Percentiles rank a stretch among this genome's conserved stretches.
Conservation (phyloP, 2,797 vertebrate species). For the Anabas testudineus region DNA sequence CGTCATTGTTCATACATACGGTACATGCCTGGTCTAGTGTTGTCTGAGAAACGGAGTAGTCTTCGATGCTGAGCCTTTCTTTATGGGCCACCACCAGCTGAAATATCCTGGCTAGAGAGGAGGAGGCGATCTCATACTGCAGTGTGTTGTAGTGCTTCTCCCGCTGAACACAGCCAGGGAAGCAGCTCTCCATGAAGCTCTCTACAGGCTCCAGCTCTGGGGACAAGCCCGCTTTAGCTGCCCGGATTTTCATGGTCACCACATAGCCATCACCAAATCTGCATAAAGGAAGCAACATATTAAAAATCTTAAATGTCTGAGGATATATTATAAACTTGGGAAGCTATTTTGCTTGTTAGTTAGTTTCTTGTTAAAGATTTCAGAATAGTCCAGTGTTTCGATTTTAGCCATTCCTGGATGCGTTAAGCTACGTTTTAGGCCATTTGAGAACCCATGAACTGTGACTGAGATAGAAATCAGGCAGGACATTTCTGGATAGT, state of each 20-base stretch:
- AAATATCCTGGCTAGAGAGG: slow-evolving; percentile 94
- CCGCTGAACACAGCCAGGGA: slow-evolving; percentile 90
- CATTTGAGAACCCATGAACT: too few species aligned
- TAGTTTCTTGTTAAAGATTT: too few species aligned
- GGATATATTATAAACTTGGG: background rate
- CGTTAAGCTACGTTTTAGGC: too few species aligned
- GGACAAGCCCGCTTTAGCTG: slow-evolving; percentile 82
- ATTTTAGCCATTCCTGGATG: too few species aligned
- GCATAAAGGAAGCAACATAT: slow-evolving; percentile 8
- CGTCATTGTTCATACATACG: background rate
- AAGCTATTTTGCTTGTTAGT: too few species aligned
- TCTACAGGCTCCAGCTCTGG: slow-evolving; percentile 90
- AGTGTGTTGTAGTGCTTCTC: slow-evolving; percentile 96
- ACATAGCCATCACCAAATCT: slow-evolving; percentile 97
- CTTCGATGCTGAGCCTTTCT: slow-evolving; percentile 93
- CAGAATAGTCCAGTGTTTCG: too few species aligned
- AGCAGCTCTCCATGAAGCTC: slow-evolving; percentile 90
- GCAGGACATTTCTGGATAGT: too few species aligned
- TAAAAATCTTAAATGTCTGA: background rate
- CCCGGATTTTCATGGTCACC: slow-evolving; percentile 95
- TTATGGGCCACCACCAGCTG: slow-evolving; percentile 94
- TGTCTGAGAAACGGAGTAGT: slow-evolving; percentile 96
- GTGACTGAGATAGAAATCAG: too few species aligned
- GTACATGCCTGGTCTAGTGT: slow-evolving; percentile 93
- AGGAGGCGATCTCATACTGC: slow-evolving; percentile 92